Conservation (phyloP, 2,113 vertebrate genomes). For the Stictonetta naevosa region DNA sequence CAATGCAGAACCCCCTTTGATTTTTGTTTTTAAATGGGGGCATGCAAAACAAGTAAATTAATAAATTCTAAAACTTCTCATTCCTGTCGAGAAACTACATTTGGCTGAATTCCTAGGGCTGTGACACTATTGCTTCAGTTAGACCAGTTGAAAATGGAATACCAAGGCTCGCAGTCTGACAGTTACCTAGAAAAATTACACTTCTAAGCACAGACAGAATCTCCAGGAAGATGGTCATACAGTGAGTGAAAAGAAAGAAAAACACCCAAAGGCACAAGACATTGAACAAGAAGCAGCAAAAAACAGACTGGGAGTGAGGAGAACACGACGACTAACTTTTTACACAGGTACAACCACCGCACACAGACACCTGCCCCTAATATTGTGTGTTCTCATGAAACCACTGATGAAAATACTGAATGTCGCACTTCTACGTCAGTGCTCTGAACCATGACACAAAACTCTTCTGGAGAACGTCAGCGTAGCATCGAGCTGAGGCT, state of each 20-base stretch:
- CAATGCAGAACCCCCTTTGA: background rate
- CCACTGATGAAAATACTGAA: background rate
- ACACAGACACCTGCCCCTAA: background rate
- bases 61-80: background rate
- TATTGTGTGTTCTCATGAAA: background rate
- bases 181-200: background rate
- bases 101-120: background rate
- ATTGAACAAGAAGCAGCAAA: background rate
- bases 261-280: background rate
- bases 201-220: background rate
- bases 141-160: background rate
- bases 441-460: background rate
- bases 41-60: background rate
- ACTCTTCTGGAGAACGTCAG: background rate
- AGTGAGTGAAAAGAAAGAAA: background rate
- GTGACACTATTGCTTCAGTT: background rate
- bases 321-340: background rate
- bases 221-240: background rate
- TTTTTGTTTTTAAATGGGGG: background rate
- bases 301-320: background rate
- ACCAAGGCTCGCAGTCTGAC: background rate
- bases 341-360: background rate
- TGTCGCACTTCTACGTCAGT: background rate
- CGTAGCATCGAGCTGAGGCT: rapidly evolving
- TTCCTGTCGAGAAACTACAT: background rate